Evolutionary conservation across 2,888 invertebrate species (phyloP).

Genomic region (Escarpia spicata): DNA sequence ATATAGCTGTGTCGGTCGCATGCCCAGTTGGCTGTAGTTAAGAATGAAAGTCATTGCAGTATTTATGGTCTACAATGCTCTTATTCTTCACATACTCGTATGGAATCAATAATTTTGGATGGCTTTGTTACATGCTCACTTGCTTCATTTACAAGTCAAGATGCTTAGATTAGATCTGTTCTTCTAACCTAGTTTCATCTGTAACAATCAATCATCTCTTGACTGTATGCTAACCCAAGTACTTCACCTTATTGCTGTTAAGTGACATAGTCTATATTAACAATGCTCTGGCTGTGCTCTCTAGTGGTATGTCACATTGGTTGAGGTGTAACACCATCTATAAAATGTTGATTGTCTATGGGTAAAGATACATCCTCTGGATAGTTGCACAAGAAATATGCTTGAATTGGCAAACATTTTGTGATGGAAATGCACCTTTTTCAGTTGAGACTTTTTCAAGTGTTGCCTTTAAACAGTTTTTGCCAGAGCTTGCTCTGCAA

Average conservation of each 20-base stretch:
- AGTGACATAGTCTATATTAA: not conserved
- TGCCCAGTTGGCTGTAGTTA: not conserved
- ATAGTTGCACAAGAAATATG: not conserved
- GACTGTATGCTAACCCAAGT: not conserved
- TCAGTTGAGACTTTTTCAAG: not conserved
- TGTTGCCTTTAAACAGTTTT: not conserved
- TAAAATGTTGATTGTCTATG: not conserved
- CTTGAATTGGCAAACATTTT: not conserved
- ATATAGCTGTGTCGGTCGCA: not conserved
- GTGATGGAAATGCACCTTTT: not conserved
- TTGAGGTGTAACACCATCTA: not conserved
- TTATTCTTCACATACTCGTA: not conserved
- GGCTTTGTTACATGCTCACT: not conserved
- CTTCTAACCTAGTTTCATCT: not conserved
- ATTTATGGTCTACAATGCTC: not conserved
- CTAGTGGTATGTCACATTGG: not conserved
- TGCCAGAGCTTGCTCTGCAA: not conserved
- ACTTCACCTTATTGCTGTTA: not conserved
- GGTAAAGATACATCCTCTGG: not conserved
- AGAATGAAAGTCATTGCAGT: not conserved
- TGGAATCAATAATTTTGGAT: not conserved
- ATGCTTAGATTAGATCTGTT: not conserved
- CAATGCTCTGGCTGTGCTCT: not conserved
- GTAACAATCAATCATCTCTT: not conserved
- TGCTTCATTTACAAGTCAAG: not conserved